Evolutionary conservation across 2,113 vertebrate species (phyloP), one percentile per base, ranked within the genome.

Genomic region (Collichthys lucidus): DNA sequence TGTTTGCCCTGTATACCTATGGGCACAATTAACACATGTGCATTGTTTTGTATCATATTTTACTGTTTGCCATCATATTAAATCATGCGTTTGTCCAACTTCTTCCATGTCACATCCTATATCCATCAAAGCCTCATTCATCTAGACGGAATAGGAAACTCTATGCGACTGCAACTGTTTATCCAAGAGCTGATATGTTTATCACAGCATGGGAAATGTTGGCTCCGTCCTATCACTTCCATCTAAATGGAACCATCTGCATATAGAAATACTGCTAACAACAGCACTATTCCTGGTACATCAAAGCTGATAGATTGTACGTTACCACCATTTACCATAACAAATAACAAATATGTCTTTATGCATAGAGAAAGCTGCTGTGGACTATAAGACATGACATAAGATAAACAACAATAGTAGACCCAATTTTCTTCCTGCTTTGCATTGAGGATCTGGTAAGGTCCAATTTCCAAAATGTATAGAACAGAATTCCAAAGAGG

Each of bases 211-310:
- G 5, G 20, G 29, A 66, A 72, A 55, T 71, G 59, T 20, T 55
- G 74, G 26, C 81, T 74, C 61, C 20, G 50, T 46, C 62, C 15
- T 62, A 72, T 83, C 55, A 63, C 68, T 80, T 73, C 62, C 56
- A 61, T 75, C 74, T 74, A 49, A 87, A 77, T 77, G 15, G 22
- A 69, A 67, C 59, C 64, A 77, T 80, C 67, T 82, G 44, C 79
- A 67, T 71, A 69, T 47, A 7, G 55, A 68, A 57, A 17, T 61
- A 22, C 26, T 22, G 26, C 57, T 72, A 55, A 81, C 55, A 74
- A 46, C 42, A 62, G 26, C 35, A 42, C 44, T 22, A 24, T 60
- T 22, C 46, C 40, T 66, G 46, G 4, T 29, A 59, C n/a, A 62
- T 78, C 63, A 69, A 72, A 77, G n/a, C 69, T 67, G 49, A 79